A percentile compares a stretch with the other conserved stretches of the same genome.
phyloP scores from a whole-genome alignment of 1,140 invertebrate genomes.

The Drosophila parvula region DNA sequence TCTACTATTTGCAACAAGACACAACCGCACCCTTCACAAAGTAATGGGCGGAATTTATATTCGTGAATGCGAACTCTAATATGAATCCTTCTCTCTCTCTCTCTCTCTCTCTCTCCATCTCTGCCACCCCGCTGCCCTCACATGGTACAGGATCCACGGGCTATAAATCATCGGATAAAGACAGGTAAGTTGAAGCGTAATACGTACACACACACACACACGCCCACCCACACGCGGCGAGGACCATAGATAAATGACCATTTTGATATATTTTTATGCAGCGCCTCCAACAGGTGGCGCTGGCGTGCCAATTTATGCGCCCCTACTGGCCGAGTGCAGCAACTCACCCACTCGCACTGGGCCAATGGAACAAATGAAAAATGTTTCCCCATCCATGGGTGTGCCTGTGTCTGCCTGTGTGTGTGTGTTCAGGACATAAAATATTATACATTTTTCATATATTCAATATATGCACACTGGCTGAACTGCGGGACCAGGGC shows the following conservation, averaged over 20 bases:
- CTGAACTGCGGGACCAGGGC: neutral
- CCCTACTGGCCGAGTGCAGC: conserved; percentile 52
- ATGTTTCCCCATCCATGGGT: conserved; percentile 29
- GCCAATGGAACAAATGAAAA: conserved; percentile 61
- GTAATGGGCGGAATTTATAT: conserved; percentile 43
- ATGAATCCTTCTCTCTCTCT: conserved; percentile 33
- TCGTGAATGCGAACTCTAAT: conserved; percentile 47
- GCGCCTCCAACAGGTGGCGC: conserved; percentile 65
- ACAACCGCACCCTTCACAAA: conserved; percentile 26
- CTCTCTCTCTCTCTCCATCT: conserved; percentile 40
- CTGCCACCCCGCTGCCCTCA: conserved; percentile 1
- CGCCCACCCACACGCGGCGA: neutral
- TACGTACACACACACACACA: conserved; percentile 33
- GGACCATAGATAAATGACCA: conserved; percentile 61
- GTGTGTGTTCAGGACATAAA: conserved; percentile 50
- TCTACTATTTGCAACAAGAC: conserved; percentile 40
- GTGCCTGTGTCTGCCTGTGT: conserved; percentile 10
- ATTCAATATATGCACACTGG: conserved; percentile 73
- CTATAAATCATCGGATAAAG: conserved; percentile 84
- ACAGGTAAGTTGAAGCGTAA: conserved; percentile 83
- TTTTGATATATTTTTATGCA: conserved; percentile 77
- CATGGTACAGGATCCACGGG: conserved; percentile 76
- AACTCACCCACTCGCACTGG: conserved; percentile 7
- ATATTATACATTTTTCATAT: conserved; percentile 74
- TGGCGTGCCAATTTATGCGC: conserved; percentile 76